phyloP scores from a whole-genome alignment of 2,797 vertebrate species.

The Buphagus erythrorhynchus region DNA sequence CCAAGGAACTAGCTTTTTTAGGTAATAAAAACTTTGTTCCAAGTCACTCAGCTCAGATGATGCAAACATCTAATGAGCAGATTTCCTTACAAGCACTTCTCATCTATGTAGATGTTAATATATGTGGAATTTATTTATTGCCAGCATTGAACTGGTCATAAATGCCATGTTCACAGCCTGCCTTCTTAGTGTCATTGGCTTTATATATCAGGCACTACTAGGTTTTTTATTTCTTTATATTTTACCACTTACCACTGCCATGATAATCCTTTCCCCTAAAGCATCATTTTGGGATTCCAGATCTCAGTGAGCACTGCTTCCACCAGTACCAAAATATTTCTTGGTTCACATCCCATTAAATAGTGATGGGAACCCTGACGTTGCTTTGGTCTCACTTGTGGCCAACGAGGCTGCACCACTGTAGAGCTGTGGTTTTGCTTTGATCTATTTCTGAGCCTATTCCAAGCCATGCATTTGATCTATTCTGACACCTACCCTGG shows the following conservation, averaged over 20 bases:
- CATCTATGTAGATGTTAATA: background rate
- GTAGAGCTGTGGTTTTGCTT: background rate
- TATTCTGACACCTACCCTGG: background rate
- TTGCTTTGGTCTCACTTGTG: background rate
- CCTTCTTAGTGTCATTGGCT: background rate
- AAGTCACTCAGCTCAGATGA: background rate
- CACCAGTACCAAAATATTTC: background rate
- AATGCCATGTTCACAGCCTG: background rate
- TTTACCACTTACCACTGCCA: background rate
- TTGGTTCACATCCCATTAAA: background rate
- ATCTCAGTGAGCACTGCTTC: background rate
- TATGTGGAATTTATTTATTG: background rate
- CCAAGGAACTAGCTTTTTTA: background rate
- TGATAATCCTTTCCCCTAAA: background rate
- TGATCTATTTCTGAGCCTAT: background rate
- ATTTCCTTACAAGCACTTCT: background rate
- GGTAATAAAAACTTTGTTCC: background rate
- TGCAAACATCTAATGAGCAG: background rate
- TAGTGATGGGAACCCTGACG: background rate
- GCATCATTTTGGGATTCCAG: background rate
- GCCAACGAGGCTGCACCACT: background rate
- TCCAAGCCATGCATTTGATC: background rate
- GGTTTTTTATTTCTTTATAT: background rate
- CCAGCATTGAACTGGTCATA: background rate
- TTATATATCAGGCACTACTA: background rate